A percentile compares a stretch with the other conserved stretches of the same genome.
phyloP scores from a whole-genome alignment of 2,113 vertebrate species.

The Ochotona princeps region DNA sequence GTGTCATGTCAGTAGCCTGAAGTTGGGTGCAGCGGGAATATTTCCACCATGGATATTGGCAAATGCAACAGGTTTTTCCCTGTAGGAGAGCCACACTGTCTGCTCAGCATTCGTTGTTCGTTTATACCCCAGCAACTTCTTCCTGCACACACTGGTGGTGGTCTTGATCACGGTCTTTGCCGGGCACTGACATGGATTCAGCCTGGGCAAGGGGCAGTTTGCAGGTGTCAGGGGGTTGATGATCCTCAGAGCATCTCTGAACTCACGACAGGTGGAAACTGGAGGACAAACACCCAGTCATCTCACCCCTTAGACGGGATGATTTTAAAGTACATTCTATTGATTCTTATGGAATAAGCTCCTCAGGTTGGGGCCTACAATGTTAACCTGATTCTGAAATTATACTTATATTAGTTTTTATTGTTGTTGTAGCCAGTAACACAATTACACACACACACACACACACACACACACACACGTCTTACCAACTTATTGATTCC shows the following conservation, averaged over 20 bases:
- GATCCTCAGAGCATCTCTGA: background rate
- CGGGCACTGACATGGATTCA: too few species aligned
- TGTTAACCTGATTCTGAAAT: accelerated
- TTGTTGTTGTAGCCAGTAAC: too few species aligned
- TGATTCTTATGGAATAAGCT: background rate
- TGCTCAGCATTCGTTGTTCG: background rate
- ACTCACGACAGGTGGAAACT: background rate
- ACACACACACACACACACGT: too few species aligned
- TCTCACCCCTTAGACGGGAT: background rate
- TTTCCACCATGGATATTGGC: background rate
- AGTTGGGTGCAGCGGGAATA: background rate
- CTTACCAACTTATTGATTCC: too few species aligned
- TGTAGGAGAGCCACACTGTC: background rate
- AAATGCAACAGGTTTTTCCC: background rate
- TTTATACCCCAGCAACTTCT: background rate
- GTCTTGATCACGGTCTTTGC: background rate
- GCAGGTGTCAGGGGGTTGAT: background rate
- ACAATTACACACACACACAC: too few species aligned
- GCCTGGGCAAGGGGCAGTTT: background rate
- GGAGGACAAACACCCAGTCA: background rate
- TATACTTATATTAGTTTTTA: too few species aligned
- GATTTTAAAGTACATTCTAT: background rate
- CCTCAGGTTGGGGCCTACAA: background rate
- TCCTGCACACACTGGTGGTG: background rate
- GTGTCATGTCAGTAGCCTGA: background rate